A percentile compares a stretch with the other conserved stretches of the same genome.
phyloP scores from a whole-genome alignment of 2,113 vertebrate genomes.

The Paracanthobrama guichenoti region DNA sequence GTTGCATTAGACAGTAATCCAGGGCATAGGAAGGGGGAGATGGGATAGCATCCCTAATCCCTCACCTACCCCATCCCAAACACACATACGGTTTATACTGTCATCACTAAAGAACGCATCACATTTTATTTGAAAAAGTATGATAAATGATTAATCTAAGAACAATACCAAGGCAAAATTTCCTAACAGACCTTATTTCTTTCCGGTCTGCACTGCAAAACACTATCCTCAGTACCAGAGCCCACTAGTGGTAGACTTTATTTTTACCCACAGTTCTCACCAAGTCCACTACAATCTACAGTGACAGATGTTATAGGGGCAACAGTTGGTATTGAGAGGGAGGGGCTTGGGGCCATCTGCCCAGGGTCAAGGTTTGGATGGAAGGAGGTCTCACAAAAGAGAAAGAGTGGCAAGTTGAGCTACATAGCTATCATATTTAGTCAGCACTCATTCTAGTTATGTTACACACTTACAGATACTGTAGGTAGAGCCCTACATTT shows the following conservation, averaged over 20 bases:
- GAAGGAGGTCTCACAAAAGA: constrained; percentile 56
- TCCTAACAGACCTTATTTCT: not conserved
- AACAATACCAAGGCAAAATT: not conserved
- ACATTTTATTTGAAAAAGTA: not conserved
- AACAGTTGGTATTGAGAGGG: constrained; percentile 81
- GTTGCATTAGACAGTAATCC: constrained; percentile 79
- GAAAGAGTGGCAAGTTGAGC: constrained; percentile 67
- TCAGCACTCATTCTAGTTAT: too few species aligned
- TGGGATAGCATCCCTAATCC: constrained; percentile 71
- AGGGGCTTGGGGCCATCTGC: constrained; percentile 80
- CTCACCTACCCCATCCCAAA: constrained; percentile 33
- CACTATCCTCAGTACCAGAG: not conserved
- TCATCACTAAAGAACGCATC: not conserved
- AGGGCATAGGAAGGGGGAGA: constrained; percentile 66
- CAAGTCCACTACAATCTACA: constrained; percentile 36
- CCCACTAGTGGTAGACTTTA: not conserved
- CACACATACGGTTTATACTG: not conserved
- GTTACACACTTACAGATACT: constrained; percentile 12
- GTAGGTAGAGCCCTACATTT: not conserved
- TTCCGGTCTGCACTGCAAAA: not conserved
- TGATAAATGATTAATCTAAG: not conserved
- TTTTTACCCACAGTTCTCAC: constrained; percentile 26
- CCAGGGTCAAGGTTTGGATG: constrained; percentile 80
- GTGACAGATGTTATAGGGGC: constrained; percentile 82
- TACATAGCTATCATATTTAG: too few species aligned